Conservation (phyloP, 2,797 vertebrate species). For the Sarcophilus harrisii region DNA sequence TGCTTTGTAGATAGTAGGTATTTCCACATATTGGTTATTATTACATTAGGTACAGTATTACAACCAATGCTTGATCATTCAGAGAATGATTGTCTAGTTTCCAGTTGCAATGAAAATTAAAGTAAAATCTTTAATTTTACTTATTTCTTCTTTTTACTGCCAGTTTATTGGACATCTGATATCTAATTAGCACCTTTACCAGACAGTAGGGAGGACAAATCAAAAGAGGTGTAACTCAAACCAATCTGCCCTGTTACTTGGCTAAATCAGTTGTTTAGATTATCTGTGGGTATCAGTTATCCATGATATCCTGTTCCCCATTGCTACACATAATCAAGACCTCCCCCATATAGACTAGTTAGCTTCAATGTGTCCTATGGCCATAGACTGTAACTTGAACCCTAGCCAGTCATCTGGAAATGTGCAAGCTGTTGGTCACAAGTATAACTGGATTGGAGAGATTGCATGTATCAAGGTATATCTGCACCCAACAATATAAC, state of each 20-base stretch:
- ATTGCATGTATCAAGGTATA: too few species aligned
- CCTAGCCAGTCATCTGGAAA: not conserved
- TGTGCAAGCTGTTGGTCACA: not conserved
- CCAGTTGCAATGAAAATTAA: too few species aligned
- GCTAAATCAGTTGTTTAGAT: not conserved
- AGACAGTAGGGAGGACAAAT: not conserved
- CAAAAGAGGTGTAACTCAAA: not conserved
- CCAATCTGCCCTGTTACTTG: slow-evolving; percentile 33
- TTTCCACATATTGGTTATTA: not conserved
- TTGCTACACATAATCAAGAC: not conserved
- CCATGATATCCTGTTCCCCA: not conserved
- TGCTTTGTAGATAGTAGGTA: not conserved
- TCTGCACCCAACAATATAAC: not conserved
- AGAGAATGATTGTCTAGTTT: rapidly evolving
- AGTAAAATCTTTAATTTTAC: not conserved
- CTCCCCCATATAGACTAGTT: not conserved
- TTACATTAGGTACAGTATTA: not conserved
- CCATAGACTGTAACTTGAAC: not conserved
- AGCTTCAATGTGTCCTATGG: too few species aligned
- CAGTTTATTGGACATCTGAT: not conserved
- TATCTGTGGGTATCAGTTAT: not conserved
- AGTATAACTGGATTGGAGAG: not conserved
- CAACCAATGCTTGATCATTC: not conserved
- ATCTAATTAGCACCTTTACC: slow-evolving; percentile 41
- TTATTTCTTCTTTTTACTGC: slow-evolving; percentile 7